Evolutionary conservation across 2,888 invertebrate genomes (phyloP), one percentile per base, ranked within the genome.

Genomic region (Rhimphoctona megacephalus): DNA sequence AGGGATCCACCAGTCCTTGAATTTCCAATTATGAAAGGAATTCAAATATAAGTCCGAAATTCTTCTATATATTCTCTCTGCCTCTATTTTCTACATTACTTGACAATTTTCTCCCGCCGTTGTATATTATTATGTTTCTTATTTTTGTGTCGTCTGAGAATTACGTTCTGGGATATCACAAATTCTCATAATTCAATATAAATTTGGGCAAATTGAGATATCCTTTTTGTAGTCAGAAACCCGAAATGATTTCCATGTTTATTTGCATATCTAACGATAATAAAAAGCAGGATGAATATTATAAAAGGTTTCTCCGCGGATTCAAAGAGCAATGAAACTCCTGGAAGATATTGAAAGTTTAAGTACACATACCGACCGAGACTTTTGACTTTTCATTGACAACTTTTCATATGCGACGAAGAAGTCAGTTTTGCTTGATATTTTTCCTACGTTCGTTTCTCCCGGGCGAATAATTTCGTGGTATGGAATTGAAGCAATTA

Each of bases 1-100:
- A 8, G 46, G 4, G 39, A 67, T 73, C n/a, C 25, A 19, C 8
- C 39, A 66, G 54, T 67, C 11, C 33, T 66, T 54, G 66, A 25
- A 30, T 67, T 43, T 81, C n/a, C 22, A 74, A 81, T 67, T 81
- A 72, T 72, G 36, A 39, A 19, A 49, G 22, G 46, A 25, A 43
- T 39, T 43, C 25, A 33, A 22, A 39, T 33, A 52, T 64, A 33
- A 46, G n/a, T 74, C 25, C 30, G n/a, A 79, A 43, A 69, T 70
- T n/a, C 43, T 43, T 70, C 39, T 30, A n/a, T 39, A 25, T 52
- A 25, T 25, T 69, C 19, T 43, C n/a, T 46, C 5, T 17, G 22
- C 2, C 22, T 33, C 22, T 36, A 11, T 22, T 67, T 25, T 39
- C 49, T 52, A 78, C 19, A 7, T 64, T 61, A 22, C 19, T 72